phyloP scores from a whole-genome alignment of 2,113 vertebrate genomes.

The Zosterops borbonicus region DNA sequence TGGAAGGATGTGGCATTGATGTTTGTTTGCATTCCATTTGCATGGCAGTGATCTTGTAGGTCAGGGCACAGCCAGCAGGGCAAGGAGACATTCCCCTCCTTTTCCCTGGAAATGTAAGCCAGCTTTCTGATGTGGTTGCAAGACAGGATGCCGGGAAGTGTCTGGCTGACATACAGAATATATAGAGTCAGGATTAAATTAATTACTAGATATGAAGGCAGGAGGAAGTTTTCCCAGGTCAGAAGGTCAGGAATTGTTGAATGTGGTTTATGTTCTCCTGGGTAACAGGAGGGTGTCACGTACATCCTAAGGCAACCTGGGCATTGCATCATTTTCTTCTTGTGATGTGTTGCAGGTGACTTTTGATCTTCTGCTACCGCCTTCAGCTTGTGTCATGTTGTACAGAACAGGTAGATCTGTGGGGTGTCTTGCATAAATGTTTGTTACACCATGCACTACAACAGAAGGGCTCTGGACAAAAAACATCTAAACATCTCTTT shows the following conservation, averaged over 20 bases:
- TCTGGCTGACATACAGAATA: neutral
- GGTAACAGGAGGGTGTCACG: neutral
- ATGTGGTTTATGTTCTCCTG: neutral
- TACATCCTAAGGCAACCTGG: neutral
- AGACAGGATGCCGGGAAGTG: neutral
- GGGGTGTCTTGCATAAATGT: neutral
- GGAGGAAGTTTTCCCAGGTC: neutral
- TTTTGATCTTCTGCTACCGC: neutral
- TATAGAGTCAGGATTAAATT: constrained; percentile 25
- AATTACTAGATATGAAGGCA: constrained; percentile 1
- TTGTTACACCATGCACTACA: neutral
- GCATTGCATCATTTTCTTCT: neutral
- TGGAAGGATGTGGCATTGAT: neutral
- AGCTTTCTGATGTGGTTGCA: constrained; percentile 33
- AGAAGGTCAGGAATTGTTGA: neutral
- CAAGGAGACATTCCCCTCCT: neutral
- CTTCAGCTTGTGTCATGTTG: neutral
- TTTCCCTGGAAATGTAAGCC: neutral
- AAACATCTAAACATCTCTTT: neutral
- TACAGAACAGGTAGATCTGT: neutral
- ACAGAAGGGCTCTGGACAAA: neutral
- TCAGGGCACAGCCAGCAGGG: neutral
- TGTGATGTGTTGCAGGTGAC: neutral
- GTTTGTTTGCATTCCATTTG: constrained; percentile 28
- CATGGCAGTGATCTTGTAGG: fast-evolving